Percentiles rank a stretch among this genome's conserved stretches.
These are phyloP conservation scores for Sterrhoptilus dennistouni DNA, from an alignment of 2,113 vertebrate genomes.

Conservation along the genomic window DNA sequence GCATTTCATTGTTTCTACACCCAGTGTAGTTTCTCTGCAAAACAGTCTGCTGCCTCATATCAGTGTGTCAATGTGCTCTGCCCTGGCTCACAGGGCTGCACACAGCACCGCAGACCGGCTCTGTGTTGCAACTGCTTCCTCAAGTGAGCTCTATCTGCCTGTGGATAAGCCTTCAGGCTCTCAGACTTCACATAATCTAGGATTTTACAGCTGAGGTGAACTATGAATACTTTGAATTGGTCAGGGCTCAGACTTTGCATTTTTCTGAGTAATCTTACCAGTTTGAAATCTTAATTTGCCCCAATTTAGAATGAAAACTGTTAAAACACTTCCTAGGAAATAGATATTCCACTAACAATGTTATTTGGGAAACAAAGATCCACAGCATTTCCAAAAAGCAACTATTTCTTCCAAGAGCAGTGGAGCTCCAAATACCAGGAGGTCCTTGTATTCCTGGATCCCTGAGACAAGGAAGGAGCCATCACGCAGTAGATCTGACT, in stretches of 20 bases:
- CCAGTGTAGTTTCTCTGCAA: background rate
- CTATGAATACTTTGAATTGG: background rate
- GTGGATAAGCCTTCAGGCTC: background rate
- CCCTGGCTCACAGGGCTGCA: background rate
- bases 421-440: background rate
- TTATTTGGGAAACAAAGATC: background rate
- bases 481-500: background rate
- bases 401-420: background rate
- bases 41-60: background rate
- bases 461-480: background rate
- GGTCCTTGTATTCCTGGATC: background rate
- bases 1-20: background rate
- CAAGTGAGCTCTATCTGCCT: background rate
- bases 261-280: background rate
- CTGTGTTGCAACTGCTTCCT: background rate
- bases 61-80: background rate
- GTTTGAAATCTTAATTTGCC: background rate
- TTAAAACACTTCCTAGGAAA: background rate
- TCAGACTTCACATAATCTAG: background rate
- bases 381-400: background rate
- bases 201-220: background rate
- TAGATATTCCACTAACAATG: background rate
- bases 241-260: background rate
- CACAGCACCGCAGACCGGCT: background rate
- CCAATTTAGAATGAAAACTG: background rate